Evolutionary conservation across 2,888 invertebrate species (phyloP), one percentile per base, ranked within the genome.

Genomic region (Caenorhabditis becei): DNA sequence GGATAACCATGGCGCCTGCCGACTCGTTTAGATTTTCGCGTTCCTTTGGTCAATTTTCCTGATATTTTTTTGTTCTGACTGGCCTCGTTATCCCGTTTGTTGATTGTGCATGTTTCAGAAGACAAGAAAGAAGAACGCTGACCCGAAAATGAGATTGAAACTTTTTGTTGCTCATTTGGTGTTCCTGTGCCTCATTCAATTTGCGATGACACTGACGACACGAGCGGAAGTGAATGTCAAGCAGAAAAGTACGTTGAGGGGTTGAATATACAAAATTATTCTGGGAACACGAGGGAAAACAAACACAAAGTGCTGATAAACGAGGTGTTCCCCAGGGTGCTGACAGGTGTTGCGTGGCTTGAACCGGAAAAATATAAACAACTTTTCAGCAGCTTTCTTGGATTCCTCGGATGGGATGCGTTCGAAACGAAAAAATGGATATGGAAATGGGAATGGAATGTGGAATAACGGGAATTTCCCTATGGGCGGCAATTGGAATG

Each of bases 401-500:
- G 59, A 41, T 47, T n/a, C n/a, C n/a, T n/a, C n/a, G n/a, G 35
- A 74, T 59, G 23, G 24, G 24, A 32, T 18, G 14, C 75, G 75
- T 26, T 37, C 37, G 18, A 75, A 66, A 41, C 59, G 75, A 51
- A 66, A 75, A 51, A 75, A 75, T 66, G 75, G 75, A 32, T 75
- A 75, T 75, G 75, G 59, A 41, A 59, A 59, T 59, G 59, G 61
- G 41, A 41, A 59, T 16, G 41, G 59, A 51, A 61, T 59, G 61
- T 66, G 75, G 75, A 66, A 75, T 75, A 75, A 75, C 35, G 75
- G 44, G 24, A 66, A 75, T 66, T 74, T 65, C 23, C 74, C 74
- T 23, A 23, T 26, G 24, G 63, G 47, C 49, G 74, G 65, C 24
- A 65, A 58, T 28, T 74, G 74, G 74, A 75, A 75, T 66, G 66